Conservation (phyloP, 2,113 vertebrate genomes). For the Ptilorrhoa leucosticta region DNA sequence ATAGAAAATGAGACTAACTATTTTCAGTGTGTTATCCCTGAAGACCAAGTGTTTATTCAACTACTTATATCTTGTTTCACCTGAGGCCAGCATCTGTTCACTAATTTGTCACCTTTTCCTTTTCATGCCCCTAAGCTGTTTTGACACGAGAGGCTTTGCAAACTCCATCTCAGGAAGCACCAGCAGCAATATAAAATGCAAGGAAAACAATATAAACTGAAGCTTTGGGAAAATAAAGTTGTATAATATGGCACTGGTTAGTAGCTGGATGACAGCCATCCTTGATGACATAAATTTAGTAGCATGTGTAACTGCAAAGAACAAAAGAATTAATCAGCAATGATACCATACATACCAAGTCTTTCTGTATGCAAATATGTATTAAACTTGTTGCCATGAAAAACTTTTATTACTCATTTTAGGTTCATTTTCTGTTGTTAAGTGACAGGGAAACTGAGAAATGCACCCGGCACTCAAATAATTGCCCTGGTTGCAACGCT, state of each 20-base stretch:
- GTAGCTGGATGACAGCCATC: conserved; percentile 16
- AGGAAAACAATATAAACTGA: conserved; percentile 29
- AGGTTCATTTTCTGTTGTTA: not conserved
- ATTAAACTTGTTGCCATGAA: conserved; percentile 8
- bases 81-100: conserved; percentile 7
- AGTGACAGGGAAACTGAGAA: not conserved
- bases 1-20: not conserved
- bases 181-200: not conserved
- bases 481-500: not conserved
- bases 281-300: conserved; percentile 42
- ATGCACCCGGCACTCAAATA: not conserved
- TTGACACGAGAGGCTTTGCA: conserved; percentile 1
- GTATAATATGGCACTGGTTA: conserved; percentile 40
- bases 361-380: conserved; percentile 23
- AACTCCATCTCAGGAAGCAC: not conserved
- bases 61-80: conserved; percentile 7
- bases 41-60: not conserved
- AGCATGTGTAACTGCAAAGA: not conserved
- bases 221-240: conserved; percentile 46
- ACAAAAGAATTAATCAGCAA: conserved; percentile 44
- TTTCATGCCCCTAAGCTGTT: conserved; percentile 31
- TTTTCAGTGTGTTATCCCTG: not conserved
- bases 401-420: not conserved
- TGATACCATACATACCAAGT: not conserved
- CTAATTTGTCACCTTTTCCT: conserved; percentile 24